Evolutionary conservation across 2,113 vertebrate species (phyloP), one percentile per base, ranked within the genome.

Genomic region (Hoplias malabaricus): DNA sequence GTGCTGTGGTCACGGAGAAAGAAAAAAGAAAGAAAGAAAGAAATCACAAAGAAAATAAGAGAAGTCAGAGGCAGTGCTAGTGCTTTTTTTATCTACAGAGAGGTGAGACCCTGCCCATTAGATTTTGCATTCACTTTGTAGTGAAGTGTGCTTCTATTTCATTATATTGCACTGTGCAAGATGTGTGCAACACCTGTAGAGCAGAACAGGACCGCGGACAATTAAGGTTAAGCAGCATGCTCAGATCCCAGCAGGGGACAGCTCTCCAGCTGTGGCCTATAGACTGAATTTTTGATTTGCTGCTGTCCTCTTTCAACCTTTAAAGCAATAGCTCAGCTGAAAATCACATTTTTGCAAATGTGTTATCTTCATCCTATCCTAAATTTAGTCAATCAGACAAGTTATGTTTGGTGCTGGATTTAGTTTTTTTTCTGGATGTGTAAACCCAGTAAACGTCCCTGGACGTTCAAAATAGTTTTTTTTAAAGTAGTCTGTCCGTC

Each of bases 281-380:
- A 66, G 29, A 74, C 38, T 33, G 46, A 71, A 61, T 75, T 66
- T 82, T 71, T 66, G 59, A 54, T 72, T 61, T 72, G 61, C 34
- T 25, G 16, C 38, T 53, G 19, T 29, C 12, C n/a, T 42, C 19
- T 38, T 77, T 68, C 57, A 57, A 43, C 48, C n/a, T 7, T 50
- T 50, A 7, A 5, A 38, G 36, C 4, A 5, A 4, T 38, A 38
- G 9, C 42, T 7, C 2, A n/a, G n/a, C n/a, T n/a, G n/a, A n/a
- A n/a, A n/a, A n/a, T n/a, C n/a, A n/a, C n/a, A n/a, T n/a, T n/a
- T n/a, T n/a, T n/a, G n/a, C n/a, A n/a, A n/a, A n/a, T n/a, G n/a
- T n/a, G n/a, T n/a, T n/a, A n/a, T n/a, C n/a, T n/a, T n/a, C n/a
- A n/a, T n/a, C n/a, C n/a, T n/a, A n/a, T n/a, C n/a, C n/a, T n/a